Evolutionary conservation across 2,888 invertebrate species (phyloP).

Genomic region (Acholoe squamosa): DNA sequence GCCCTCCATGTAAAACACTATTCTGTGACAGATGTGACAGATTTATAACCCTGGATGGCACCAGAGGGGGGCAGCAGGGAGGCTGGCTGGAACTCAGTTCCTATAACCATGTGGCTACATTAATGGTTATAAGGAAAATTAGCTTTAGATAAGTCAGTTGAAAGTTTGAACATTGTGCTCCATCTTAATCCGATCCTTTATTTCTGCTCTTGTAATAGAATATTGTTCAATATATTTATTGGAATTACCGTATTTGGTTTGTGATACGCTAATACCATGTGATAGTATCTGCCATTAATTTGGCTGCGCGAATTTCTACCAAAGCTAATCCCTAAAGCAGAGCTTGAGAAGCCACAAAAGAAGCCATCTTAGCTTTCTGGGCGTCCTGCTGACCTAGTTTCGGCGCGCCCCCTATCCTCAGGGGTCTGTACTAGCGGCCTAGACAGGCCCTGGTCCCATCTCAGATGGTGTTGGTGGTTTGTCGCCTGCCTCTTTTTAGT

Average conservation of each 20-base stretch:
- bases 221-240: too few relatives aligned
- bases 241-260: too few relatives aligned
- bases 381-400: constrained; percentile 3
- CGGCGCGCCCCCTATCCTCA: background rate
- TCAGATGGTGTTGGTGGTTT: background rate
- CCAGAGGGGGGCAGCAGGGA: background rate
- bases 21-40: background rate
- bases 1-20: background rate
- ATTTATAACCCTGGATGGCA: background rate
- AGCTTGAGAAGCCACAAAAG: background rate
- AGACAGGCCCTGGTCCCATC: background rate
- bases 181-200: too few relatives aligned
- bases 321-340: background rate
- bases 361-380: background rate
- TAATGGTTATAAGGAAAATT: too few relatives aligned
- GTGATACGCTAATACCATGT: too few relatives aligned
- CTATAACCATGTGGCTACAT: too few relatives aligned
- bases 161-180: too few relatives aligned
- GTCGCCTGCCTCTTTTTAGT: too few relatives aligned
- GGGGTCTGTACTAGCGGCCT: background rate
- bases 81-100: too few relatives aligned
- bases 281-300: too few relatives aligned
- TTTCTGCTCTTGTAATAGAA: too few relatives aligned
- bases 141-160: too few relatives aligned
- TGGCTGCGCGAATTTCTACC: background rate